phyloP scores from a whole-genome alignment of 2,113 vertebrate species.

The Microtus richardsoni region DNA sequence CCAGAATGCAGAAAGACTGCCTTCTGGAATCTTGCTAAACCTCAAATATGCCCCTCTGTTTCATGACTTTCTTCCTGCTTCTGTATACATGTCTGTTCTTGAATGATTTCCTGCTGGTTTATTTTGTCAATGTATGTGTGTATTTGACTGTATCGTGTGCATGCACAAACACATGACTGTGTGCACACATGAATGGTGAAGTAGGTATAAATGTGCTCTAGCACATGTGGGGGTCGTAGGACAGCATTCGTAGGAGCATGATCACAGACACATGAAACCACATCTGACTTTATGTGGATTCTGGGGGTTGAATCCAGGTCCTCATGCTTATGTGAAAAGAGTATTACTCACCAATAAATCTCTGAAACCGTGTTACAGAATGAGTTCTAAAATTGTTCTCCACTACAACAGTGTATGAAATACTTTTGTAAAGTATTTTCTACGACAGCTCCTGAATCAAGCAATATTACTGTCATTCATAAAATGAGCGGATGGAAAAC shows the following conservation, averaged over 20 bases:
- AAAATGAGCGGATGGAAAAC: conserved; percentile 62
- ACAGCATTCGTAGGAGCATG: not conserved
- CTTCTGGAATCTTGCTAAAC: too few relatives aligned
- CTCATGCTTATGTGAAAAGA: not conserved
- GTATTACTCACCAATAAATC: not conserved
- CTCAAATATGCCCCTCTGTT: not conserved
- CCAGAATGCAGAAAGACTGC: not conserved
- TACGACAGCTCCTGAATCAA: conserved; percentile 53
- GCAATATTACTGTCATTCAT: conserved; percentile 29
- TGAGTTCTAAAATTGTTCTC: not conserved
- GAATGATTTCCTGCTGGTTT: not conserved
- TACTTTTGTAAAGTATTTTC: conserved; percentile 31
- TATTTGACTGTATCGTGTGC: not conserved
- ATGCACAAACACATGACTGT: not conserved
- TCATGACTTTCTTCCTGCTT: not conserved
- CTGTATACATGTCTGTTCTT: not conserved
- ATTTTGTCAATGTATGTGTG: not conserved
- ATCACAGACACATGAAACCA: not conserved
- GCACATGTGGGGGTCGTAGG: not conserved
- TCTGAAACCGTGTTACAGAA: not conserved
- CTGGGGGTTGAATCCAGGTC: not conserved
- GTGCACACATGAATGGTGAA: not conserved
- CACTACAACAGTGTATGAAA: conserved; percentile 15
- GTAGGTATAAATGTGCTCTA: not conserved
- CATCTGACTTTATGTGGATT: not conserved